phyloP scores from a whole-genome alignment of 2,797 vertebrate species.

The Lutjanus campechanus region DNA sequence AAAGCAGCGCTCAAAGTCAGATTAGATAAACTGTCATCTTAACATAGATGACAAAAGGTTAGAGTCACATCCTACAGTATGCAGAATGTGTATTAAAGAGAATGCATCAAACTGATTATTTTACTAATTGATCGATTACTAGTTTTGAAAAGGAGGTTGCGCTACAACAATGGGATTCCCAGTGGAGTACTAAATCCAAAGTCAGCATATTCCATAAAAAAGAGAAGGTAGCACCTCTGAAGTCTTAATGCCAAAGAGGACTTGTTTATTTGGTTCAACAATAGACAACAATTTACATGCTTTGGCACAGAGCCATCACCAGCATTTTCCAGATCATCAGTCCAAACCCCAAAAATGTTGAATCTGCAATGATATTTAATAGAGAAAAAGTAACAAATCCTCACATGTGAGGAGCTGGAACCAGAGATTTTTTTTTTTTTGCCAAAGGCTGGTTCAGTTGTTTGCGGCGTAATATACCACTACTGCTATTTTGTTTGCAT shows the following conservation, averaged over 20 bases:
- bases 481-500: neutral
- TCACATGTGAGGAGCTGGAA: neutral
- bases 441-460: neutral
- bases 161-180: no score
- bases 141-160: neutral
- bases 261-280: no score
- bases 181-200: no score
- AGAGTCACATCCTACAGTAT: neutral
- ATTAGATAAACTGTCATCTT: constrained; percentile 6
- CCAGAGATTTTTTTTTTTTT: neutral
- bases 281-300: no score
- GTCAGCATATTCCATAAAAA: no score
- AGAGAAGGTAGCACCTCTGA: no score
- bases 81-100: neutral
- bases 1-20: neutral
- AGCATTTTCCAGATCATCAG: neutral
- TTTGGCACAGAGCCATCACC: no score
- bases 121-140: neutral
- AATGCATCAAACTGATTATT: neutral
- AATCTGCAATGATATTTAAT: neutral
- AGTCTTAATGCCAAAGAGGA: no score
- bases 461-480: neutral
- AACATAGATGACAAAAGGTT: neutral
- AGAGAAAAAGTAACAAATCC: neutral
- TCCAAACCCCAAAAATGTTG: neutral